These are phyloP conservation scores for Clarias laeviceps DNA, from an alignment of 2,797 vertebrate genomes.

Conservation along the genomic window DNA sequence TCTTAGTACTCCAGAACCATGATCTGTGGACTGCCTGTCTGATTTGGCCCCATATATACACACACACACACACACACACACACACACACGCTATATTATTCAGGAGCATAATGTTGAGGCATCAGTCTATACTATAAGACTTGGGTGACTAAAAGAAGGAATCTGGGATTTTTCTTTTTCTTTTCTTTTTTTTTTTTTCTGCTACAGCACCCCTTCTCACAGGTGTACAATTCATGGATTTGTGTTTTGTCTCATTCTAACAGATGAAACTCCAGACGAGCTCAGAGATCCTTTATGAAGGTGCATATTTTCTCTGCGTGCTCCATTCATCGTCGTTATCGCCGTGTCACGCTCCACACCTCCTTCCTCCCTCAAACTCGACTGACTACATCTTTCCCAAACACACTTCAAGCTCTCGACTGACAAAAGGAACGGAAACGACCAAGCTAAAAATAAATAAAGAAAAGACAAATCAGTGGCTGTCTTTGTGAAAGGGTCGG, in stretches of 20 bases:
- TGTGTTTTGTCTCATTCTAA: neutral
- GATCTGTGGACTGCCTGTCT: no score
- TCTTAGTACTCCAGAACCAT: no score
- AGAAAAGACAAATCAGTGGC: neutral
- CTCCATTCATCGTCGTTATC: neutral
- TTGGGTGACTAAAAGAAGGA: neutral
- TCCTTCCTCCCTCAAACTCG: neutral
- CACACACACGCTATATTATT: neutral
- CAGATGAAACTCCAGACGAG: neutral
- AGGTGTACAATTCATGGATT: neutral
- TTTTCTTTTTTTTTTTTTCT: neutral
- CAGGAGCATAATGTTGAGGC: neutral
- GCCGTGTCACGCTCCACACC: neutral
- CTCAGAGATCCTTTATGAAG: neutral
- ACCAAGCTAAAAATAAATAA: neutral
- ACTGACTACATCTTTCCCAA: neutral
- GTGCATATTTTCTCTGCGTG: neutral
- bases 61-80: no score
- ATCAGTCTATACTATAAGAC: neutral
- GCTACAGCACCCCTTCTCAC: neutral
- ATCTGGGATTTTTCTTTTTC: neutral
- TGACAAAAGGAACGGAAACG: neutral
- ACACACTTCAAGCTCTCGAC: neutral
- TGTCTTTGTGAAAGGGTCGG: neutral
- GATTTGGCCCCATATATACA: no score